Evolutionary conservation across 2,113 vertebrate genomes (phyloP), one percentile per base, ranked within the genome.

Genomic region (Cheilinus undulatus): DNA sequence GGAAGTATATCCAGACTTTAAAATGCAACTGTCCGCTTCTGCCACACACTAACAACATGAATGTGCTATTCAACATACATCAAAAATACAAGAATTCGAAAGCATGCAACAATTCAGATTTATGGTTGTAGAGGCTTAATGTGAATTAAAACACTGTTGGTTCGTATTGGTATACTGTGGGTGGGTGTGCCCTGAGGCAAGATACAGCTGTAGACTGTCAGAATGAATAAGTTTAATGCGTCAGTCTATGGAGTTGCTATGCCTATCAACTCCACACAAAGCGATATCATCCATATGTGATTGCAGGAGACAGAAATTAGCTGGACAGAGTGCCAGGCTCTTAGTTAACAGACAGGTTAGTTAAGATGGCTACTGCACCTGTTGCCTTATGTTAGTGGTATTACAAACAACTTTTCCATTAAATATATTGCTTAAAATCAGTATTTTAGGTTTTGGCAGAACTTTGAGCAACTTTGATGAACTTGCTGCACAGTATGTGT

Each of bases 121-220:
- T 34, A 7, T 52, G 52, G 34, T 51, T 45, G 43, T 26, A 56
- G 2, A n/a, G 32, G 48, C 46, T 78, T 24, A 27, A 26, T 52
- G 32, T 40, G 19, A 20, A 27, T 46, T 52, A n/a, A 3, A 38
- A 53, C 27, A 20, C 28, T 49, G 38, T 19, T 42, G 34, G 45
- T 26, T 10, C 48, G 48, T 38, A 32, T 32, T 70, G 60, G 48
- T 59, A n/a, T n/a, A n/a, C n/a, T 38, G 45, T 30, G 6, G 22
- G 76, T 49, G 40, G 61, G 40, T n/a, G 26, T 24, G 27, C 40
- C 62, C 48, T 36, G 36, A 46, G 57, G 73, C 43, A 32, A 46
- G n/a, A 40, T 26, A 38, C 74, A 76, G 62, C 24, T 69, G 30
- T 28, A 61, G 23, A 54, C 52, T 69, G 65, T 70, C 76, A 63